These are phyloP conservation scores for Cricetomys ansorgei DNA, from an alignment of 2,113 vertebrate species.

Conservation along the genomic window DNA sequence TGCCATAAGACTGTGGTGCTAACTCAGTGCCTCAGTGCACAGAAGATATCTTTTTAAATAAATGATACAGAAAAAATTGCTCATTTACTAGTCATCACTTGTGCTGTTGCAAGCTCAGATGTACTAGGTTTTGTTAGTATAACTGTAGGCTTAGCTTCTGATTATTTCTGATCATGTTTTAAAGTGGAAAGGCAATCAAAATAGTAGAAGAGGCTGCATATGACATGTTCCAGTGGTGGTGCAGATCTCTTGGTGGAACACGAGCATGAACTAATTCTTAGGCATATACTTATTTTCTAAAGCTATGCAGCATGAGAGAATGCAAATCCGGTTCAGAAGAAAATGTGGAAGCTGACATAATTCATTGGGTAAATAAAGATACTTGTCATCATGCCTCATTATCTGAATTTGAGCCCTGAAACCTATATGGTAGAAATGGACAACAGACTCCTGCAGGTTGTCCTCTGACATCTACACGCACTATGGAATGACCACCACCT, in stretches of 20 bases:
- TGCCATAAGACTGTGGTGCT: fast-evolving
- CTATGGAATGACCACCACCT: not conserved
- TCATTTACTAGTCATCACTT: fast-evolving
- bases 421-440: not conserved
- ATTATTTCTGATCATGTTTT: too few species aligned
- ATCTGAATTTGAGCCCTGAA: not conserved
- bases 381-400: not conserved
- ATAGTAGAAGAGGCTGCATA: not conserved
- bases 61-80: fast-evolving
- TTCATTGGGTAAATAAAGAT: not conserved
- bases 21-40: fast-evolving
- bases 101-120: not conserved
- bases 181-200: not conserved
- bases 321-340: not conserved
- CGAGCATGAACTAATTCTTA: too few species aligned
- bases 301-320: not conserved
- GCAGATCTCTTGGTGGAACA: not conserved
- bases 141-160: not conserved
- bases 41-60: not conserved
- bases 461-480: not conserved
- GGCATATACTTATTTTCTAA: not conserved
- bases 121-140: not conserved
- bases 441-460: not conserved
- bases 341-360: not conserved
- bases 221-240: fast-evolving